These are phyloP conservation scores for Pollenia amentaria DNA, from an alignment of 2,888 invertebrate genomes.

Conservation along the genomic window DNA sequence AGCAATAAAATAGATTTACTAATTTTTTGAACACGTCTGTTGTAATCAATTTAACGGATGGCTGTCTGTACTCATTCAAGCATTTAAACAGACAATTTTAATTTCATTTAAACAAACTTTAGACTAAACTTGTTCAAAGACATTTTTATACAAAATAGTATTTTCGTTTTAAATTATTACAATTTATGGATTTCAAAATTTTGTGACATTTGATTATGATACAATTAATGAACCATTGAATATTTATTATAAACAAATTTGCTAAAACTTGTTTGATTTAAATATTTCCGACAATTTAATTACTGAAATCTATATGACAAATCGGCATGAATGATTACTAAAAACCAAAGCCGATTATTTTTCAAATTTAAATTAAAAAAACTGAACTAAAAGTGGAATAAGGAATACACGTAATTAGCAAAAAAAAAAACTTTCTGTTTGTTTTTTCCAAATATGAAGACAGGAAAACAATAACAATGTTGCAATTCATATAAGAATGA, in stretches of 20 bases:
- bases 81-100: background rate
- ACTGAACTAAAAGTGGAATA: no score
- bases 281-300: slow-evolving; percentile 15
- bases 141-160: background rate
- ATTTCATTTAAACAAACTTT: background rate
- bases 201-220: background rate
- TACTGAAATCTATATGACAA: slow-evolving; percentile 9
- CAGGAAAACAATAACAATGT: no score
- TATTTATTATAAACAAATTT: slow-evolving; percentile 5
- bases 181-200: background rate
- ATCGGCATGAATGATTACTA: background rate
- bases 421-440: no score
- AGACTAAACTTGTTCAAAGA: background rate
- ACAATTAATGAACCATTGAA: background rate
- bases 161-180: background rate
- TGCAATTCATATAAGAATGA: no score
- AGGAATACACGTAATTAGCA: no score
- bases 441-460: no score
- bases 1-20: background rate
- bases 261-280: background rate
- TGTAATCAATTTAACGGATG: background rate
- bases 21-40: background rate
- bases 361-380: no score
- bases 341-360: no score
- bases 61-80: background rate